Percentiles rank a stretch among this genome's conserved stretches.
phyloP scores from a whole-genome alignment of 2,888 invertebrate species.

The Gibbula magus region DNA sequence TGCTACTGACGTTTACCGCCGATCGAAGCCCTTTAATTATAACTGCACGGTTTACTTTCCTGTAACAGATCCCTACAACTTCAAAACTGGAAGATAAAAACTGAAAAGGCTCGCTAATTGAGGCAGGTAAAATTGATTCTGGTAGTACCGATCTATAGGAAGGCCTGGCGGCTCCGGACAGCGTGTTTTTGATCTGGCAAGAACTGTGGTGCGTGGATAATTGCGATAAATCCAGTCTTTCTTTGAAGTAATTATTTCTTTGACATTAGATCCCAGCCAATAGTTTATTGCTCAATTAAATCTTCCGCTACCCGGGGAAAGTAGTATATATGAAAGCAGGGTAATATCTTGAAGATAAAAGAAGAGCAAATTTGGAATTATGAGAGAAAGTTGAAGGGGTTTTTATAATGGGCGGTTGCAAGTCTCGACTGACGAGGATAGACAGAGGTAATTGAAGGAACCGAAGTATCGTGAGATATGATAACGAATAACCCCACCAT shows the following conservation, averaged over 20 bases:
- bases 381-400: slow-evolving; percentile 11
- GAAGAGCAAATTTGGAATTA: slow-evolving; percentile 8
- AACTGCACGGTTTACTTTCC: slow-evolving; percentile 10
- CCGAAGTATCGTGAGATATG: not conserved
- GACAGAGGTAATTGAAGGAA: not conserved
- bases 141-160: not conserved
- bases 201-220: slow-evolving; percentile 8
- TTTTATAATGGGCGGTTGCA: slow-evolving; percentile 2
- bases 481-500: not conserved
- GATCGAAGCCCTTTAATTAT: slow-evolving; percentile 13
- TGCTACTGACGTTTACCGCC: not conserved
- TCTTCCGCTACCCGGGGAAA: slow-evolving; percentile 5
- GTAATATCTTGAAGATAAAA: slow-evolving; percentile 8
- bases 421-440: not conserved
- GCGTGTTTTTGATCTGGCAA: not conserved
- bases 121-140: slow-evolving; percentile 10
- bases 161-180: slow-evolving; percentile 3
- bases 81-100: slow-evolving; percentile 12
- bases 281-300: slow-evolving; percentile 10
- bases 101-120: slow-evolving; percentile 10
- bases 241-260: slow-evolving; percentile 15
- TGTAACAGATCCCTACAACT: slow-evolving; percentile 5
- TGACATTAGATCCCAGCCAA: slow-evolving; percentile 8
- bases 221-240: slow-evolving; percentile 8
- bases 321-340: slow-evolving; percentile 8